Base-by-base conservation (phyloP, 2,113 vertebrate species). In the Cranoglanis bouderius region DNA sequence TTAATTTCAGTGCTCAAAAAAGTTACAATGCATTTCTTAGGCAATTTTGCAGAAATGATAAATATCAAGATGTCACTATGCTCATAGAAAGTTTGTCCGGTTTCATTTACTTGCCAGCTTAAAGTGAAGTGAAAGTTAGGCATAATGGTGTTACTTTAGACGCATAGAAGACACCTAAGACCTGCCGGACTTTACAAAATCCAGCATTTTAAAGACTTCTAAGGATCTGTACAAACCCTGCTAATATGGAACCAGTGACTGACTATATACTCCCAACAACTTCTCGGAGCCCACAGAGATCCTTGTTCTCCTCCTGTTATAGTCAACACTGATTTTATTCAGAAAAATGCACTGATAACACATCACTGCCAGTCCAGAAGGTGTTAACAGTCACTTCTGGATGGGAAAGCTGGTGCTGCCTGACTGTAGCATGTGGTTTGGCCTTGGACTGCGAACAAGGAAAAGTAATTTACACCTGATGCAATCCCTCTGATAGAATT, bases 401-500 rank as follows among this genome's bases (percentile, higher is more conserved):
- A 13, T 59, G 19, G 18, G 16, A 59, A 55, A 35, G 2, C 51
- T 8, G 2, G n/a, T 51, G 6, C 29, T 57, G 51, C 19, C 32
- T 24, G 51, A 82, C 51, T 82, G 18, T 38, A 82, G 53, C 55
- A 59, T 61, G n/a, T 53, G 29, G 2, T 6, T 0, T 81, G 77
- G 26, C 77, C 77, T 81, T 81, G 49, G 16, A 81, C 2, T 32
- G 77, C 29, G 6, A 51, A 81, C 6, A 81, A 53, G 18, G 49
- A 81, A 32, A 53, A 81, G 49, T 32, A 32, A 81, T 81, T 81
- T 53, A 81, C 49, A 81, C 53, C 77, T 53, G 29, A 80, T 80
- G 74, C 24, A 40, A 40, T 12, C 19, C 70, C 16, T 80, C 6
- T 53, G 26, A 32, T n/a, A 35, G 29, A 53, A 32, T 32, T 53